Evolutionary conservation across 2,797 vertebrate species (phyloP).

Genomic region (Pseudochaenichthys georgianus): DNA sequence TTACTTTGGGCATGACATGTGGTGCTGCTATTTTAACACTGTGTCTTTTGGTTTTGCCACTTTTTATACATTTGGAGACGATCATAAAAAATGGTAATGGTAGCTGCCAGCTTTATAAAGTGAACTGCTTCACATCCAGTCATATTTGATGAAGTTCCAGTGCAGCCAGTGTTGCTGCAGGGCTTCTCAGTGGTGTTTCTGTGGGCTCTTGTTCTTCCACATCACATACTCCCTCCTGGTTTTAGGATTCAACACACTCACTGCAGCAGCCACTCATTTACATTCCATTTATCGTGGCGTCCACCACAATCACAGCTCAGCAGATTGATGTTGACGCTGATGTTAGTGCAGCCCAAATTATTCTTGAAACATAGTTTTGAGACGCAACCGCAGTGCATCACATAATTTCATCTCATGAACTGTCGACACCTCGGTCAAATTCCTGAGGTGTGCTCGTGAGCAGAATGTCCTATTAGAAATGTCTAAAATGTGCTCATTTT

Average conservation of each 20-base stretch:
- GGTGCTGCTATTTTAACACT: no score
- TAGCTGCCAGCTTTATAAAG: no score
- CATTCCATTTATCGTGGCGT: constrained; percentile 19
- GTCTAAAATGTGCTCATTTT: neutral
- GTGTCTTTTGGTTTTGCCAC: no score
- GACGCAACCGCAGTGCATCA: neutral
- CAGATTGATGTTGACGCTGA: neutral
- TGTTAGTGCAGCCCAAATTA: neutral
- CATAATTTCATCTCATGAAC: neutral
- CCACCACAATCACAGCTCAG: constrained; percentile 17
- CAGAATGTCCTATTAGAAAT: no score
- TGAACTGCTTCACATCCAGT: no score
- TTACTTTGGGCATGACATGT: no score
- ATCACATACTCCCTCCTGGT: neutral
- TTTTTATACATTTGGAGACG: no score
- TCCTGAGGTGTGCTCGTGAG: rapidly evolving
- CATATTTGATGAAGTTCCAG: no score
- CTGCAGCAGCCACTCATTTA: constrained; percentile 18
- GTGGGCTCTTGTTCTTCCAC: neutral
- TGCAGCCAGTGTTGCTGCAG: no score
- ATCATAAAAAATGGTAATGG: no score
- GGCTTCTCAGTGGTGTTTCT: neutral
- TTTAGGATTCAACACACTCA: neutral
- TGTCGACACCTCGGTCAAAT: neutral
- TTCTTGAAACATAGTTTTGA: neutral